Conservation (phyloP, 2,113 vertebrate species). For the Spizaetus ornatus region DNA sequence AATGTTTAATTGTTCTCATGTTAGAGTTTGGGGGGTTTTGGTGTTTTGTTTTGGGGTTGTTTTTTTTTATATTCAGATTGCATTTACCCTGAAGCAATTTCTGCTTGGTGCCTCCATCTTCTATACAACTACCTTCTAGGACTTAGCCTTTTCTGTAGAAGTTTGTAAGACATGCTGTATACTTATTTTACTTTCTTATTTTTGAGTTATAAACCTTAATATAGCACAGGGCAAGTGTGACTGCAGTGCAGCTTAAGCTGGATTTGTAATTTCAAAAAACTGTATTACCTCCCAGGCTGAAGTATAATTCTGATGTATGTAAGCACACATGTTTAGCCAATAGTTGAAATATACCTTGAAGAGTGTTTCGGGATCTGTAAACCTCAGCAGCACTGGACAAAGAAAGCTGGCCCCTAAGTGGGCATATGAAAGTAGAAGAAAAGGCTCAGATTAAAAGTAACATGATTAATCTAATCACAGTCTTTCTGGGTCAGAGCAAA, state of each 20-base stretch:
- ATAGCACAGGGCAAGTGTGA: not conserved
- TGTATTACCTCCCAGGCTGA: not conserved
- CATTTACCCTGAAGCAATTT: not conserved
- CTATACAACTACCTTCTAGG: not conserved
- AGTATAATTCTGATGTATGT: not conserved
- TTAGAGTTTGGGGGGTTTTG: not conserved
- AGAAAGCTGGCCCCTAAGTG: not conserved
- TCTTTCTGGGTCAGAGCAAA: not conserved
- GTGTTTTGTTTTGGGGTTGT: no score
- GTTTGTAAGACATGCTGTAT: not conserved
- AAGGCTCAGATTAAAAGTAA: not conserved
- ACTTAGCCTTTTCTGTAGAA: not conserved
- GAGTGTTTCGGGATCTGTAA: not conserved
- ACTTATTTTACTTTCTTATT: not conserved
- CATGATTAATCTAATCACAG: not conserved
- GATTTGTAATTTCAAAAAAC: not conserved
- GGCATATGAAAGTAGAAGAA: not conserved
- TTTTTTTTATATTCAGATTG: not conserved
- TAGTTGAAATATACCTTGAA: not conserved
- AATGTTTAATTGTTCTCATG: not conserved
- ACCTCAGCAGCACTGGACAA: not conserved
- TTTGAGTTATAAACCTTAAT: not conserved
- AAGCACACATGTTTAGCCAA: not conserved
- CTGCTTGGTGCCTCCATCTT: not conserved
- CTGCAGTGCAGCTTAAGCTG: not conserved